Base-by-base conservation (phyloP, 2,797 vertebrate species). In the Holocentrus rufus region DNA sequence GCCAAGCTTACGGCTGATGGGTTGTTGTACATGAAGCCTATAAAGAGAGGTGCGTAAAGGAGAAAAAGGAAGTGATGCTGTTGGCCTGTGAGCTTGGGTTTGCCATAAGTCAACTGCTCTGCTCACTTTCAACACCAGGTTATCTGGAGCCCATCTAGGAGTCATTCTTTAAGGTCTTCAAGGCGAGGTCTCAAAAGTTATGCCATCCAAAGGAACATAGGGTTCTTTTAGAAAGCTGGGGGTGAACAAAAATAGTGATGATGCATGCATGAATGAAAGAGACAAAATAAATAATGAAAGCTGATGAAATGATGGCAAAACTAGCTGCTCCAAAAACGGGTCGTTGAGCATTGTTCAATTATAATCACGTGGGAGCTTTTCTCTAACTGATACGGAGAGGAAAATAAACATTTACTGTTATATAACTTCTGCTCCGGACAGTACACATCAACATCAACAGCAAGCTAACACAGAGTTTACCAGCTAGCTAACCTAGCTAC, bases 91-190 rank as follows among this genome's bases (percentile, higher is more conserved):
- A 83, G 88, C 91, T 79, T 89, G 91, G 68, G 88, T 91, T 62
- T 91, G 91, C 92, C 93, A 95, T 79, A 94, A 70, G 67, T 81
- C 85, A 89, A 92, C 91, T 17, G 90, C 88, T 90, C 93, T 94
- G 91, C 92, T 92, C 74, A 94, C 76, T 84, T 93, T 90, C 60
- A 92, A 93, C 77, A 94, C 84, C 92, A 92, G 96, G 15, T 87
- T 60, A 71, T 94, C 92, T 86, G 93, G 75, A 87, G 92, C 81
- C 81, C 95, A 94, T 90, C 91, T 91, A 90, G 94, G 69, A 83
- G 76, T 91, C 93, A 95, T 92, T 77, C 57, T 92, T 64, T 80
- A 27, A 52, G 17, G 54, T 72, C 64, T 54, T 74, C 49, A 57
- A 50, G 20, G 52, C 47, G 49, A 54, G 39, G 25, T 65, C 69